Evolutionary conservation across 2,797 vertebrate genomes (phyloP), one percentile per base, ranked within the genome.

Genomic region (Microcaecilia unicolor): DNA sequence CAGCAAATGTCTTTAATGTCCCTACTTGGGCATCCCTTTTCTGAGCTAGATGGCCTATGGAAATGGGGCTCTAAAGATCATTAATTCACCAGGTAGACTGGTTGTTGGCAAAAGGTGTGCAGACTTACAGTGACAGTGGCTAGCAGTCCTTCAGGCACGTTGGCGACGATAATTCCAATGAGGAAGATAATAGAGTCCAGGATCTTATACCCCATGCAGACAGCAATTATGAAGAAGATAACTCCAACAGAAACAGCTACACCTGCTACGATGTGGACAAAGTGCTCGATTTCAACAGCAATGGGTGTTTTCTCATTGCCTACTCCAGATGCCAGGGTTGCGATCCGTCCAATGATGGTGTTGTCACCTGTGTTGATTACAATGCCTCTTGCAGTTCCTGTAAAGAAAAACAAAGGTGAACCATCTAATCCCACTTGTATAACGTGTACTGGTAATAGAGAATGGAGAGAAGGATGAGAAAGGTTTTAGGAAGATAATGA

Each of bases 161-260:
- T 86, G 5, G 84, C 84, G 49, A 86, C 84, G 12, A 85, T 86
- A 51, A 86, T 85, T 44, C 83, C 79, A n/a, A 84, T 86, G 25
- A 86, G 81, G 37, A 86, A 86, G 58, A 86, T 81, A 65, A 86
- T 66, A 34, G 83, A 70, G 3, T 82, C 70, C 15, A 86, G 55
- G 26, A 78, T 54, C 5, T 38, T 20, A 40, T 86, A 81, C 18
- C 51, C 38, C 77, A 85, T 65, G 10, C 65, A 78, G 8, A 86
- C 37, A 0, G 81, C 66, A 10, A 83, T 84, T 39, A 82, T 72
- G 70, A 86, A 86, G 70, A 86, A 86, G 16, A 83, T 13, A 3
- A 85, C 7, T 2, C 83, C 83, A 0, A 86, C 21, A 31, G 80
- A 69, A 34, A 84, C 2, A 4, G 83, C 84, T 27, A 86, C 73